A percentile compares a stretch with the other conserved stretches of the same genome.
Evolutionary conservation across 2,797 vertebrate genomes (phyloP).

Genomic region (Labroides dimidiatus): DNA sequence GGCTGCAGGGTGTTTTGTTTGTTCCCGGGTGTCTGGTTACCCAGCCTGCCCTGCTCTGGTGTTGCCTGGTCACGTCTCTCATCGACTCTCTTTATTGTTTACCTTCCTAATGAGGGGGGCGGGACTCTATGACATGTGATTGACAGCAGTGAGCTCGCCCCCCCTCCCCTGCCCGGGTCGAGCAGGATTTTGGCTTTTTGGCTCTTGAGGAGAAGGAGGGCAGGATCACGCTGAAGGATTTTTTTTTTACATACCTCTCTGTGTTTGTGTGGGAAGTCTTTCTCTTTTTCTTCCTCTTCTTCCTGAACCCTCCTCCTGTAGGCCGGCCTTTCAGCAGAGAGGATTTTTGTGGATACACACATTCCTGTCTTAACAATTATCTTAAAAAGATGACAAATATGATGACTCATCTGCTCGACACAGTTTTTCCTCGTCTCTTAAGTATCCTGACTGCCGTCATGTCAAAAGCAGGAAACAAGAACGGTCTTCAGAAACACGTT

Average conservation of each 20-base stretch:
- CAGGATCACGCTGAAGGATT: slow-evolving; percentile 39
- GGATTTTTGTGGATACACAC: slow-evolving; percentile 50
- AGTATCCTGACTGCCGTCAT: not conserved
- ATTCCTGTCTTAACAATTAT: slow-evolving; percentile 52
- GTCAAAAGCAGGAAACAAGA: not conserved
- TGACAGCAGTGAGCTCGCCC: slow-evolving; percentile 89
- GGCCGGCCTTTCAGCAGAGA: slow-evolving; percentile 48
- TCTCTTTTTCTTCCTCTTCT: slow-evolving; percentile 1
- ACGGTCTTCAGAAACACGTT: slow-evolving; percentile 25
- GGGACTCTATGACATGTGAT: slow-evolving; percentile 88
- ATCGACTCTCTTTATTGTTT: slow-evolving; percentile 96
- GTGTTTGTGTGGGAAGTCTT: slow-evolving; percentile 41
- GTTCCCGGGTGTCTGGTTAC: slow-evolving; percentile 87
- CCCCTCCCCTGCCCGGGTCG: slow-evolving; percentile 70
- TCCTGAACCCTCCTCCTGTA: slow-evolving; percentile 46
- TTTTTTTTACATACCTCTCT: slow-evolving; percentile 47
- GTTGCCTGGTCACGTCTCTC: slow-evolving; percentile 92
- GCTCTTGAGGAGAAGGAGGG: slow-evolving; percentile 70
- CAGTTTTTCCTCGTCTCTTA: not conserved
- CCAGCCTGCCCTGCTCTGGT: slow-evolving; percentile 85
- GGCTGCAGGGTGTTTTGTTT: slow-evolving; percentile 76
- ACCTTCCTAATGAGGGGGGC: slow-evolving; percentile 99
- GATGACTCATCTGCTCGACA: slow-evolving; percentile 44
- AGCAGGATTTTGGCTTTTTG: slow-evolving; percentile 86
- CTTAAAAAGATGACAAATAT: slow-evolving; percentile 51